These are phyloP conservation scores for Tenthredo amoena DNA, from an alignment of 2,888 invertebrate species.

Conservation along the genomic window DNA sequence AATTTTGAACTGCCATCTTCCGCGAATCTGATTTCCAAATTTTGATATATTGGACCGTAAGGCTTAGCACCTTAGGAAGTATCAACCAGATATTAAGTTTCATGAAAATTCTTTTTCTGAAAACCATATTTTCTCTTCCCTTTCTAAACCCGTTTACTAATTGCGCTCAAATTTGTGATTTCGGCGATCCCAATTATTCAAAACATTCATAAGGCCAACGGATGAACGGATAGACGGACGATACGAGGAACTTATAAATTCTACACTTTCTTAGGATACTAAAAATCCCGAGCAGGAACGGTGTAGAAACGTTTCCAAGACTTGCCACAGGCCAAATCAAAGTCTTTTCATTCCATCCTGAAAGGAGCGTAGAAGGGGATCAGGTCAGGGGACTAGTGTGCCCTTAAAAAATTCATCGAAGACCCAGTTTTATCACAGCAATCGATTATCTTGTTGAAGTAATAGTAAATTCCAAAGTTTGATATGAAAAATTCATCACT, in stretches of 20 bases:
- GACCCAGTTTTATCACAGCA: neutral
- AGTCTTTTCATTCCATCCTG: neutral
- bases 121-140: too few relatives aligned
- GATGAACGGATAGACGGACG: neutral
- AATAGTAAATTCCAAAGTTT: neutral
- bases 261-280: neutral
- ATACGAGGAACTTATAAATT: neutral
- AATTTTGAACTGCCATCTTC: neutral
- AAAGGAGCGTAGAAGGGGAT: neutral
- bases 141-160: too few relatives aligned
- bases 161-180: too few relatives aligned
- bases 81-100: neutral
- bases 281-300: neutral
- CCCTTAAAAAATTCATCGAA: neutral
- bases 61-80: neutral
- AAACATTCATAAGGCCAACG: neutral
- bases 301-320: neutral
- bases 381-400: neutral
- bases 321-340: neutral
- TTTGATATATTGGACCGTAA: neutral
- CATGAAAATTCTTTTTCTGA: too few relatives aligned
- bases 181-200: neutral
- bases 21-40: neutral
- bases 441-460: neutral
- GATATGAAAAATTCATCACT: neutral